Evolutionary conservation across 2,113 vertebrate genomes (phyloP).

Genomic region (Urocolius indicus): DNA sequence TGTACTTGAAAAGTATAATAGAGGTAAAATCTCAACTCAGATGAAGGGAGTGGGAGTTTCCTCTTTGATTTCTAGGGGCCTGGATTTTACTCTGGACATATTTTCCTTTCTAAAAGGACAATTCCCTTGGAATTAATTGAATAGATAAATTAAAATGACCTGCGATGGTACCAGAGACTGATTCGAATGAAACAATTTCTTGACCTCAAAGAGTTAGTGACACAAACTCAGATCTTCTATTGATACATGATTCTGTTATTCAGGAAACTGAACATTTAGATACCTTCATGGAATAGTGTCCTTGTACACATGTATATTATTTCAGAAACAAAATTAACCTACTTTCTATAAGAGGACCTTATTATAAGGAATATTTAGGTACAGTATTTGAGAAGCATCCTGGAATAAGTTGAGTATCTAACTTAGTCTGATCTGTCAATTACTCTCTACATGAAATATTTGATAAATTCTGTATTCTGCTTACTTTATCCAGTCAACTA

Average conservation of each 20-base stretch:
- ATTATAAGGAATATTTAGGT: not conserved
- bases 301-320: not conserved
- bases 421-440: not conserved
- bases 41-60: not conserved
- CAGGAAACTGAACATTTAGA: not conserved
- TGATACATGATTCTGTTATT: not conserved
- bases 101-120: slow-evolving; percentile 3
- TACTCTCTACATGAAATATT: not conserved
- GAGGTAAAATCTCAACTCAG: not conserved
- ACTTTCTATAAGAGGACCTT: not conserved
- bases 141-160: not conserved
- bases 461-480: not conserved
- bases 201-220: not conserved
- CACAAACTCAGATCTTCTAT: not conserved
- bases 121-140: slow-evolving; percentile 3
- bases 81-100: not conserved
- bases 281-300: not conserved
- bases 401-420: not conserved
- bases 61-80: not conserved
- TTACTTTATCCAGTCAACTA: not conserved
- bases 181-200: not conserved
- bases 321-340: not conserved
- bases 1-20: not conserved
- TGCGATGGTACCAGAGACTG: not conserved
- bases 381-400: not conserved